Base-by-base conservation (phyloP, 2,888 invertebrate genomes). In the Rhingia rostrata region DNA sequence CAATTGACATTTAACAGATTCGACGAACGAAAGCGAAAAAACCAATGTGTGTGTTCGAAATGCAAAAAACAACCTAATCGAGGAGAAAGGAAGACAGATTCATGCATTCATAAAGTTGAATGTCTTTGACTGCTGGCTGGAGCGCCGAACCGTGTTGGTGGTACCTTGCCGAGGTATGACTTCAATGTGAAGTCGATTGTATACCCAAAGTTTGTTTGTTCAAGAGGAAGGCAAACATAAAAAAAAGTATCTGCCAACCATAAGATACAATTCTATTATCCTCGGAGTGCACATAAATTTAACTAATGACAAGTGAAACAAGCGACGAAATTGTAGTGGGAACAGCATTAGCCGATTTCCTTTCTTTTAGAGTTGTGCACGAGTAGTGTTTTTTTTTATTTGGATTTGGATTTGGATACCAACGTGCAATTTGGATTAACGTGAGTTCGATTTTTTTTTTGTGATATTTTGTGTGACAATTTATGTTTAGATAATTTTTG, bases 51-150 rank as follows among this genome's bases (percentile, higher is more conserved):
- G 2, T 22, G 1, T 22, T 22, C 22, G 10, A 69, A 49, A 49
- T 49, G 6, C 41, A 60, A 70, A 58, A 14, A 49, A 41, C 53
- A 53, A 72, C 43, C 64, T 54, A 54, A 61, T 61, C 77, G 72
- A 39, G 49, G 78, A 73, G 82, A 83, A 78, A 78, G 78, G 82
- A 70, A 49, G 60, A 45, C 60, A 64, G 69, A 75, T 77, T 64
- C 54, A 63, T 77, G 77, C 45, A 67, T 75, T 72, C 77, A 72
- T 77, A 82, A 77, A 72, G 69, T 70, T 81, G 69, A 81, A 81
- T 75, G 81, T 43, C 12, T 64, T 41, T 51, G 22, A 22, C 22
- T 22, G 41, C 30, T 37, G n/a, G 53, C 35, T 9, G 10, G 41
- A 58, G 37, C 39, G 37, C 51, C 22, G 9, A 37, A 43, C 10